Evolutionary conservation across 1,140 invertebrate genomes (phyloP).

Genomic region (Campoletis sonorensis): DNA sequence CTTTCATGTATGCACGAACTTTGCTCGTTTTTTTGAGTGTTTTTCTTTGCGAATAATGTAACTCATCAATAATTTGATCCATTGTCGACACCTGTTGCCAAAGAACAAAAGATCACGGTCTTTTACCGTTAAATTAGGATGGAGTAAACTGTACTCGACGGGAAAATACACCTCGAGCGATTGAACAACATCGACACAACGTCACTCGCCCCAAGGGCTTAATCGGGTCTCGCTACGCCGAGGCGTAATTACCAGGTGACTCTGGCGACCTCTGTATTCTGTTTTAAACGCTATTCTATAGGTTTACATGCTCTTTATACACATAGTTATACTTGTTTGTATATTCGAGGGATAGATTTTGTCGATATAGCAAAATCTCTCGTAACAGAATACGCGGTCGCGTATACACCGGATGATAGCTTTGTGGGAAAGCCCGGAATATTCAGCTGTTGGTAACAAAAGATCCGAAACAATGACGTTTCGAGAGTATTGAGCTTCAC

Average conservation of each 20-base stretch:
- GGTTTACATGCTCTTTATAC: not conserved
- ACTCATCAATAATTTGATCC: not conserved
- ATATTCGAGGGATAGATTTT: too few species aligned
- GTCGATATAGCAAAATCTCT: too few species aligned
- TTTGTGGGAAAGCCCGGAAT: too few species aligned
- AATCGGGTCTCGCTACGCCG: constrained; percentile 13
- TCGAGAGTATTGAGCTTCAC: too few species aligned
- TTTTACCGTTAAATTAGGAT: not conserved
- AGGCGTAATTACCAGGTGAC: constrained; percentile 7
- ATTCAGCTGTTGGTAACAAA: not conserved
- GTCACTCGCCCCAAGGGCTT: not conserved
- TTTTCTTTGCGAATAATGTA: too few species aligned
- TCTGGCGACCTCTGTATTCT: not conserved
- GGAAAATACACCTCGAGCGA: not conserved
- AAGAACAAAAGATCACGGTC: not conserved
- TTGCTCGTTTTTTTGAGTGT: too few species aligned
- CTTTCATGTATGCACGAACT: too few species aligned
- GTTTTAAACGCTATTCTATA: not conserved
- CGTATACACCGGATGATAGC: too few species aligned
- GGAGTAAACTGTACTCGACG: not conserved
- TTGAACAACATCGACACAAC: not conserved
- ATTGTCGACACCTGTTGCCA: constrained; percentile 28
- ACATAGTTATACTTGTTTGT: not conserved
- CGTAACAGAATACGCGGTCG: too few species aligned
- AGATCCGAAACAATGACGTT: too few species aligned